phyloP scores from a whole-genome alignment of 30 jellyfish, hydroid and myxozoan genomes.

The Cassiopea xamachana region DNA sequence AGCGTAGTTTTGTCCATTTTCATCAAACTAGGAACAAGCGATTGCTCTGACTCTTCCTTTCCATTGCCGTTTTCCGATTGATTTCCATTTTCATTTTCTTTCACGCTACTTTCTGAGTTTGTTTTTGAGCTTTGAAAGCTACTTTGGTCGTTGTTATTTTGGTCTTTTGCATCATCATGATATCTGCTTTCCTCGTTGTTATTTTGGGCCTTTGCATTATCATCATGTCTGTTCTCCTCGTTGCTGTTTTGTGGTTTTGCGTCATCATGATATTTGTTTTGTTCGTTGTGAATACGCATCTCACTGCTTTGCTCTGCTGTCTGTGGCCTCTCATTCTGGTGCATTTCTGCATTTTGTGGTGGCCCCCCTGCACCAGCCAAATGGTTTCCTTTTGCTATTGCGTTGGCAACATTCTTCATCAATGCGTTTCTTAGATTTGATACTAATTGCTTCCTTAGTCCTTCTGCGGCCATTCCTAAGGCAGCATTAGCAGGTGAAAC shows the following conservation, averaged over 20 bases:
- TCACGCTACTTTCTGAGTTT: conserved; percentile 37
- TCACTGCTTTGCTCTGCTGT: conserved; percentile 1
- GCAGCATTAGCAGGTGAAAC: conserved; percentile 58
- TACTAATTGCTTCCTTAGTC: conserved; percentile 73
- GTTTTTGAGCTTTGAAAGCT: neutral
- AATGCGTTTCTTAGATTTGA: conserved; percentile 54
- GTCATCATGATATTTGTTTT: neutral
- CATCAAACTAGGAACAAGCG: conserved; percentile 73
- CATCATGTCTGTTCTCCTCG: neutral
- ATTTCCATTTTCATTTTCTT: conserved; percentile 26
- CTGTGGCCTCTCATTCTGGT: conserved; percentile 16
- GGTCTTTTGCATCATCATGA: conserved; percentile 4
- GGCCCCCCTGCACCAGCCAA: neutral
- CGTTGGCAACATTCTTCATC: conserved; percentile 71
- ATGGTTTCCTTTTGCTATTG: conserved; percentile 55
- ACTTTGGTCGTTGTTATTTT: conserved; percentile 1
- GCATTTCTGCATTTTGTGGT: neutral
- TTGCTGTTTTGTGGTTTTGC: conserved; percentile 15
- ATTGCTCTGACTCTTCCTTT: conserved; percentile 20
- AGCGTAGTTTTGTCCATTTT: conserved; percentile 80
- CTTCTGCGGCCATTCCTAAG: conserved; percentile 65
- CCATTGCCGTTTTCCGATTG: neutral
- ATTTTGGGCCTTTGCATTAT: neutral
- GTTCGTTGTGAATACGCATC: conserved; percentile 9
- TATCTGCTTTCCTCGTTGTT: conserved; percentile 1